These are phyloP conservation scores for Ectemnius continuus DNA, from an alignment of 2,888 invertebrate species.

Conservation along the genomic window DNA sequence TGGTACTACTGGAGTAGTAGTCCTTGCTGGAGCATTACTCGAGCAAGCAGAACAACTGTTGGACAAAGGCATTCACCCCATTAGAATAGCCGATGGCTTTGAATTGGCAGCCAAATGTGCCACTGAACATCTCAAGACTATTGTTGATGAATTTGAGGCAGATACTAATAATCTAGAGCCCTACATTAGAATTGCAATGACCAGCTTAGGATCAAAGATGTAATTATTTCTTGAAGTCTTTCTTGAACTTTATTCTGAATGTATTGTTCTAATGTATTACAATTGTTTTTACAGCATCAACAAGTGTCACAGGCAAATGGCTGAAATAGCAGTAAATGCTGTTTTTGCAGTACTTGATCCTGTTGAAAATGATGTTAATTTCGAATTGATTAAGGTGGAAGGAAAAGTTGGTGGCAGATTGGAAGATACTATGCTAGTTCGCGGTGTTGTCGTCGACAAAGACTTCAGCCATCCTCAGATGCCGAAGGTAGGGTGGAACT, in stretches of 20 bases:
- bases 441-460: constrained; percentile 98
- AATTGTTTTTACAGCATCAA: constrained; percentile 84
- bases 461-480: constrained; percentile 99
- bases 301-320: constrained; percentile 97
- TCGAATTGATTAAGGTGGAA: constrained; percentile 99
- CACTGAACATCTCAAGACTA: constrained; percentile 89
- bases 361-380: constrained; percentile 96
- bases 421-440: constrained; percentile 97
- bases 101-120: constrained; percentile 97
- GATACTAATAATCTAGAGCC: constrained; percentile 91
- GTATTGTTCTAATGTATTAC: constrained; percentile 26
- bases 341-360: constrained; percentile 97
- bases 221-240: constrained; percentile 67
- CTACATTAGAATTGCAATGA: constrained; percentile 97
- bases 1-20: constrained; percentile 99
- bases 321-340: constrained; percentile 98
- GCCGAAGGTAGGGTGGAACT: constrained; percentile 86
- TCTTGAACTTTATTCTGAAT: neutral
- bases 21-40: constrained; percentile 91
- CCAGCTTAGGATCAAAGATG: constrained; percentile 98
- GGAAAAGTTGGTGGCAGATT: constrained; percentile 98
- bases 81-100: constrained; percentile 98
- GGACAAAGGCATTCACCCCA: constrained; percentile 99
- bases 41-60: constrained; percentile 96
- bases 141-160: constrained; percentile 94